Evolutionary conservation across 2,888 invertebrate species (phyloP).

Genomic region (Rhagonycha fulva): DNA sequence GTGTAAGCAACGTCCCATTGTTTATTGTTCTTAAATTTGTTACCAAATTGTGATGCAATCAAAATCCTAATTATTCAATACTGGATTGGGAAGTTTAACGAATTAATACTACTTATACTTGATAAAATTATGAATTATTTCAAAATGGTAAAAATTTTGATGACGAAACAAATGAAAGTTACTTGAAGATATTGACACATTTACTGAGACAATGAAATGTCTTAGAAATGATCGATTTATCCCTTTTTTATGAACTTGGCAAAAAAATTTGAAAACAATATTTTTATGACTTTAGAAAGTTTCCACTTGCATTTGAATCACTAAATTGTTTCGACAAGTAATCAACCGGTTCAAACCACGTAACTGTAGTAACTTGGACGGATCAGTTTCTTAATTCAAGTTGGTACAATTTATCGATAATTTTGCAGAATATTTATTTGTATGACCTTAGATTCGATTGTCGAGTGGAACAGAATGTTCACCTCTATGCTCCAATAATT

Average conservation of each 20-base stretch:
- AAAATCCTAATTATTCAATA: not conserved
- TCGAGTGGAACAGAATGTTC: not conserved
- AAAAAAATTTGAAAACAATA: not conserved
- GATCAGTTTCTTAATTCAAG: not conserved
- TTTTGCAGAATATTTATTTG: not conserved
- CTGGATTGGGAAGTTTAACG: not conserved
- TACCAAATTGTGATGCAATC: conserved; percentile 5
- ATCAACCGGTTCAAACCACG: not conserved
- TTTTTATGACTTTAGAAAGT: conserved; percentile 15
- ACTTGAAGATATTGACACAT: not conserved
- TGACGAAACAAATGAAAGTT: not conserved
- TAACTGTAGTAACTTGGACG: not conserved
- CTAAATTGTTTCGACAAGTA: conserved; percentile 5
- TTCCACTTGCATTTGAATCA: conserved; percentile 1
- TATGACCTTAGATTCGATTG: not conserved
- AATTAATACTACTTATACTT: not conserved
- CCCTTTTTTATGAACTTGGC: not conserved
- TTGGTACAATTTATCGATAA: not conserved
- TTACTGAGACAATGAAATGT: not conserved
- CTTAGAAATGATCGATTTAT: not conserved
- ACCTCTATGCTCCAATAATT: not conserved
- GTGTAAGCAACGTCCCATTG: conserved; percentile 15
- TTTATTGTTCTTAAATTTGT: conserved; percentile 15
- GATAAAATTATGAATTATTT: not conserved
- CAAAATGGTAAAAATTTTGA: not conserved